Conservation (phyloP, 2,113 vertebrate genomes). For the Hydrochoerus hydrochaeris region DNA sequence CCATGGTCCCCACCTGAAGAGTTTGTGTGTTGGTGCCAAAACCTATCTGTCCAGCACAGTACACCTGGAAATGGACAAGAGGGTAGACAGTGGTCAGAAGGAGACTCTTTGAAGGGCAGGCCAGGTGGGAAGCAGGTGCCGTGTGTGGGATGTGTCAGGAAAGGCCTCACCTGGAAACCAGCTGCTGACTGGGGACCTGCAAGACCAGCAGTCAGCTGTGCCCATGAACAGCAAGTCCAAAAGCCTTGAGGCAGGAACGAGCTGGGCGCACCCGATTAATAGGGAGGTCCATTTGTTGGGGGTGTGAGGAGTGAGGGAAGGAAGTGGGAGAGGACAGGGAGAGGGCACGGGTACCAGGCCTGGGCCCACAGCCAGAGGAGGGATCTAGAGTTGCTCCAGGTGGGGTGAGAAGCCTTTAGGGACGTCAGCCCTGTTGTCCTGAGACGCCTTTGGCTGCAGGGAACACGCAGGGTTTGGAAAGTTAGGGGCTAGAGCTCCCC, state of each 20-base stretch:
- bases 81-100: background rate
- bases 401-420: background rate
- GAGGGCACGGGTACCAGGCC: background rate
- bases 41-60: too few species aligned
- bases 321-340: too few species aligned
- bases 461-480: background rate
- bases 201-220: background rate
- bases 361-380: fast-evolving
- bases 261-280: background rate
- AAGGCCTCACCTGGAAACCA: background rate
- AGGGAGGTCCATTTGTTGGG: background rate
- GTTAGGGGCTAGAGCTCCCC: background rate
- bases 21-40: background rate
- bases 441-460: background rate
- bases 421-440: background rate
- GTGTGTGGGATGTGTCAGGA: background rate
- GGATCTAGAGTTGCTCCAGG: background rate
- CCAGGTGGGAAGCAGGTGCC: fast-evolving
- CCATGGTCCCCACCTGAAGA: fast-evolving
- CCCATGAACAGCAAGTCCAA: background rate
- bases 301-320: background rate
- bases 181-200: background rate
- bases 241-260: background rate
- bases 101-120: too few species aligned
- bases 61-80: background rate